Evolutionary conservation across 1,140 invertebrate species (phyloP).

Genomic region (Matsumurasca onukii): DNA sequence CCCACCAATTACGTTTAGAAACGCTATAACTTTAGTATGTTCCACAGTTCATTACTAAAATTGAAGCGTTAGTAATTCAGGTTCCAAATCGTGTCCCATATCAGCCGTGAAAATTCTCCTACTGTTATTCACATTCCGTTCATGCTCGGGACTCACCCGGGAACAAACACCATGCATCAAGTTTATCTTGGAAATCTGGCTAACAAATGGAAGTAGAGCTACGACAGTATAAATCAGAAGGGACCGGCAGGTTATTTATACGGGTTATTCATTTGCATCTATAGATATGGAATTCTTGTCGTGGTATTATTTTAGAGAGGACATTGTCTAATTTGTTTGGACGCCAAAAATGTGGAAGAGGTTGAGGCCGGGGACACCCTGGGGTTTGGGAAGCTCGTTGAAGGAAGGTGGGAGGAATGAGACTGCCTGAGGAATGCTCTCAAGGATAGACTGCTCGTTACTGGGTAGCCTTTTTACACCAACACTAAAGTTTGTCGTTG

Average conservation of each 20-base stretch:
- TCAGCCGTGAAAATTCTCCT: no score
- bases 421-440: neutral
- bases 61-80: no score
- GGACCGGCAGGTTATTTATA: neutral
- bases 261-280: slow-evolving; percentile 25
- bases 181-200: neutral
- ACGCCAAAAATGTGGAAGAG: slow-evolving; percentile 22
- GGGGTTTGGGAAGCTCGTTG: neutral
- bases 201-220: neutral
- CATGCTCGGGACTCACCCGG: no score
- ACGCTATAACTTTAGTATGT: no score
- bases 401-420: neutral
- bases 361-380: neutral
- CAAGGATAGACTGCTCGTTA: no score
- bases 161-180: no score
- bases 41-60: no score
- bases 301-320: slow-evolving; percentile 17
- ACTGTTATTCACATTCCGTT: no score
- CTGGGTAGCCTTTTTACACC: no score
- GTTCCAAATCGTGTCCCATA: no score
- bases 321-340: slow-evolving; percentile 26
- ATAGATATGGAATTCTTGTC: slow-evolving; percentile 23
- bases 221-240: neutral
- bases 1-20: no score
- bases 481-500: no score